Percentiles rank a stretch among this genome's conserved stretches.
Conservation (phyloP, 1,140 invertebrate species). For the Holotrichia oblita region DNA sequence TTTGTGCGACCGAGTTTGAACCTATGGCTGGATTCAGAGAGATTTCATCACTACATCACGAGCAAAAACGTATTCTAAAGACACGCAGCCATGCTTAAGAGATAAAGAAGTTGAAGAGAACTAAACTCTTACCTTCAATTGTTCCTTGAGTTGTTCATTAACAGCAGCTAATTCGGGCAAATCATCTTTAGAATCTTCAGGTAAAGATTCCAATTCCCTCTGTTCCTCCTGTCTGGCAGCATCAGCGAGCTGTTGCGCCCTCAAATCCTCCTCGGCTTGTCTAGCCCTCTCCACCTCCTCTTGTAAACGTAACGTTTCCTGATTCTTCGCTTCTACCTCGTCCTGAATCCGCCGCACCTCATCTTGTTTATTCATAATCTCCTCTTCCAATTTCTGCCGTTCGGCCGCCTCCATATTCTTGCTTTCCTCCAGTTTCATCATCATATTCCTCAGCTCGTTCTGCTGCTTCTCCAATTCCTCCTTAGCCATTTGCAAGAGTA, state of each 20-base stretch:
- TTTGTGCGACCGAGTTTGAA: too few relatives aligned
- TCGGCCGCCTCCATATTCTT: constrained; percentile 92
- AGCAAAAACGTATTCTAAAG: too few relatives aligned
- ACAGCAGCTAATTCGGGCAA: constrained; percentile 55
- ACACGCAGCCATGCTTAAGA: too few relatives aligned
- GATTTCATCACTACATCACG: too few relatives aligned
- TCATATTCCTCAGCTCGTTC: constrained; percentile 86
- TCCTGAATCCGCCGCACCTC: constrained; percentile 88
- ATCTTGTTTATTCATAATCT: constrained; percentile 86
- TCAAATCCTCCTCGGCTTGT: constrained; percentile 53
- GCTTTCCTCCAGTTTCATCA: constrained; percentile 86
- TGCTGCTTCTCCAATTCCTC: constrained; percentile 92
- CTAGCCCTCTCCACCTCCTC: constrained; percentile 69
- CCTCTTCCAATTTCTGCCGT: constrained; percentile 86
- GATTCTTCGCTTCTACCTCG: constrained; percentile 88
- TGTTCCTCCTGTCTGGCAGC: constrained; percentile 46
- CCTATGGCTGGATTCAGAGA: too few relatives aligned
- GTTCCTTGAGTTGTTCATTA: constrained; percentile 54
- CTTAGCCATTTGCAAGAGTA: constrained; percentile 90
- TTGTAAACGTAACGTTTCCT: constrained; percentile 87
- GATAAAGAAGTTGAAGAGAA: too few relatives aligned
- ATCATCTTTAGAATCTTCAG: constrained; percentile 51
- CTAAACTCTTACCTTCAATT: constrained; percentile 56
- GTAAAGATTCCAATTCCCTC: constrained; percentile 52
- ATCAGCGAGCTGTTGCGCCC: constrained; percentile 49